These are phyloP conservation scores for Aphodius sticticus DNA, from an alignment of 2,888 invertebrate species.

Conservation along the genomic window DNA sequence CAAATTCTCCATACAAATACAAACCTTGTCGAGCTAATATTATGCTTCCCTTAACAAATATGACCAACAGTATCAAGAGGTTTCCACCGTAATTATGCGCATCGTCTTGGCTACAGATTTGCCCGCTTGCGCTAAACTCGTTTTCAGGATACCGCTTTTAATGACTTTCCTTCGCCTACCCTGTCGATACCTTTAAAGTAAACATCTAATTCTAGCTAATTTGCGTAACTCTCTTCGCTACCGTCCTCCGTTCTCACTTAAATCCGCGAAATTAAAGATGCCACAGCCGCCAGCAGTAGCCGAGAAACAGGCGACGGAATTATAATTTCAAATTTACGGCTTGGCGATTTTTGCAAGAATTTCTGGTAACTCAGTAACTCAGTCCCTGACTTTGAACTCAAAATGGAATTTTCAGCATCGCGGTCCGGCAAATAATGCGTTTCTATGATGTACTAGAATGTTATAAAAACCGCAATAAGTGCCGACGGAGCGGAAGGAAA, in stretches of 20 bases:
- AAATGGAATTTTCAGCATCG: not conserved
- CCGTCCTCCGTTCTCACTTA: not conserved
- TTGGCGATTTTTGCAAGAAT: not conserved
- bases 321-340: not conserved
- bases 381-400: not conserved
- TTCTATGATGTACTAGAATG: slow-evolving; percentile 10
- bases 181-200: not conserved
- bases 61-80: no score
- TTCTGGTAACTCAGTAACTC: not conserved
- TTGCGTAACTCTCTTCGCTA: not conserved
- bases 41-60: no score
- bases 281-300: not conserved
- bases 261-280: not conserved
- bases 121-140: not conserved
- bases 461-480: slow-evolving; percentile 18
- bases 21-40: no score
- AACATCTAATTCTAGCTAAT: not conserved
- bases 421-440: not conserved
- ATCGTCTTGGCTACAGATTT: not conserved
- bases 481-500: slow-evolving; percentile 16
- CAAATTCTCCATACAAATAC: no score
- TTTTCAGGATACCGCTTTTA: not conserved
- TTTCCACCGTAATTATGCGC: no score
- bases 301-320: not conserved
- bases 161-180: not conserved